A percentile compares a stretch with the other conserved stretches of the same genome.
Evolutionary conservation across 2,797 vertebrate genomes (phyloP).

Genomic region (Phoeniculus purpureus): DNA sequence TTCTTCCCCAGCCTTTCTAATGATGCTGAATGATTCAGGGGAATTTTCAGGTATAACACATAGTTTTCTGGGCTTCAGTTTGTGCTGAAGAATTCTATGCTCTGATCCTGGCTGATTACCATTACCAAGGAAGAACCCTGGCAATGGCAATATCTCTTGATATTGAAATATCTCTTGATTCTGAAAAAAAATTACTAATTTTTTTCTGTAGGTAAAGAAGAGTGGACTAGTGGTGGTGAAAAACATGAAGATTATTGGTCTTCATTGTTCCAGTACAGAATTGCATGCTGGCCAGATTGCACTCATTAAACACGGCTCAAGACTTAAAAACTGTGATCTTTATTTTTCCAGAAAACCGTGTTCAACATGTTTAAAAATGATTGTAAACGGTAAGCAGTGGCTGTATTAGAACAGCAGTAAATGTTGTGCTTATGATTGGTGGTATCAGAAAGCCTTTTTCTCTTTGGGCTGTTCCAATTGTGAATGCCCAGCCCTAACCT

Average conservation of each 20-base stretch:
- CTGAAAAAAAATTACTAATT: too few relatives aligned
- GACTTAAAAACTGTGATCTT: conserved; percentile 87
- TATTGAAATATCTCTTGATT: too few relatives aligned
- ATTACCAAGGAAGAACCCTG: too few relatives aligned
- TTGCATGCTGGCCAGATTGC: conserved; percentile 93
- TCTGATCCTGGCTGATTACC: too few relatives aligned
- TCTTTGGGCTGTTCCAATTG: not conserved
- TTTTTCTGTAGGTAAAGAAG: conserved; percentile 79
- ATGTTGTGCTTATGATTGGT: not conserved
- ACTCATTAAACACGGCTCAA: conserved; percentile 87
- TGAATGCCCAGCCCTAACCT: not conserved
- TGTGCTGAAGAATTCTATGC: too few relatives aligned
- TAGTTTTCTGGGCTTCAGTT: not conserved
- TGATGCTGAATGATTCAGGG: not conserved
- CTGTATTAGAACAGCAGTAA: not conserved
- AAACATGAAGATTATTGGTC: conserved; percentile 87
- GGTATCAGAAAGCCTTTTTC: not conserved
- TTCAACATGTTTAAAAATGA: conserved; percentile 95
- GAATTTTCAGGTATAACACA: not conserved
- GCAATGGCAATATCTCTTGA: too few relatives aligned
- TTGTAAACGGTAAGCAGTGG: conserved; percentile 90
- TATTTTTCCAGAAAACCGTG: conserved; percentile 97
- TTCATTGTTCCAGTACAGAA: conserved; percentile 89
- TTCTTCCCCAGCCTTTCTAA: too few relatives aligned
- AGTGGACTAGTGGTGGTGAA: conserved; percentile 91